These are phyloP conservation scores for Argopecten irradians DNA, from an alignment of 1,140 invertebrate species.

Conservation along the genomic window DNA sequence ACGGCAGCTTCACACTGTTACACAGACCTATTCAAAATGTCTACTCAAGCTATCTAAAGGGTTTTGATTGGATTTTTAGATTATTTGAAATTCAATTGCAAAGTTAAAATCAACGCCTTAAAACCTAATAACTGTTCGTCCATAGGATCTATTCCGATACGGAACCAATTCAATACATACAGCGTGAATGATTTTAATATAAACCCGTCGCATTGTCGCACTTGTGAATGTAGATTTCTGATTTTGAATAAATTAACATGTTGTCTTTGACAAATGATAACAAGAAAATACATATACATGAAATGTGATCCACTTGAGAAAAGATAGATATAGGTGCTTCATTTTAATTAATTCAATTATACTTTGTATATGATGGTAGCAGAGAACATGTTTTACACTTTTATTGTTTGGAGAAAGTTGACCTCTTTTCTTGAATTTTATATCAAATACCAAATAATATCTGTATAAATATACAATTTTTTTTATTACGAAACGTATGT, in stretches of 20 bases:
- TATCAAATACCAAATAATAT: too few relatives aligned
- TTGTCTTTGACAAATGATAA: not conserved
- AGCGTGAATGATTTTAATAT: too few relatives aligned
- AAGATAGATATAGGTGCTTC: too few relatives aligned
- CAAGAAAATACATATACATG: not conserved
- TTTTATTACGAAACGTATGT: too few relatives aligned
- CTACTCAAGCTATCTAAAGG: not conserved
- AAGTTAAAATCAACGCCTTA: not conserved
- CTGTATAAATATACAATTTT: too few relatives aligned
- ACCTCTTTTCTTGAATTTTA: too few relatives aligned
- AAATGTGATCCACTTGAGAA: slow-evolving; percentile 19
- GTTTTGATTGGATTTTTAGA: not conserved
- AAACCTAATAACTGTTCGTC: not conserved
- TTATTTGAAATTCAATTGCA: slow-evolving; percentile 4
- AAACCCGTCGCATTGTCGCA: not conserved
- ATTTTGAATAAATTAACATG: not conserved
- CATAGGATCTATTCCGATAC: not conserved
- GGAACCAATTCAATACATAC: not conserved
- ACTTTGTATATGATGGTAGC: too few relatives aligned
- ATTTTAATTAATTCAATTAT: too few relatives aligned
- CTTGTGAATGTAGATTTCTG: not conserved
- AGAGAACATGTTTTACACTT: too few relatives aligned
- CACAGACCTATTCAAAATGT: not conserved
- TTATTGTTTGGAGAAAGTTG: too few relatives aligned
- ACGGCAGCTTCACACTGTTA: not conserved